These are phyloP conservation scores for Steromphala cineraria DNA, from an alignment of 2,888 invertebrate genomes.

Conservation along the genomic window DNA sequence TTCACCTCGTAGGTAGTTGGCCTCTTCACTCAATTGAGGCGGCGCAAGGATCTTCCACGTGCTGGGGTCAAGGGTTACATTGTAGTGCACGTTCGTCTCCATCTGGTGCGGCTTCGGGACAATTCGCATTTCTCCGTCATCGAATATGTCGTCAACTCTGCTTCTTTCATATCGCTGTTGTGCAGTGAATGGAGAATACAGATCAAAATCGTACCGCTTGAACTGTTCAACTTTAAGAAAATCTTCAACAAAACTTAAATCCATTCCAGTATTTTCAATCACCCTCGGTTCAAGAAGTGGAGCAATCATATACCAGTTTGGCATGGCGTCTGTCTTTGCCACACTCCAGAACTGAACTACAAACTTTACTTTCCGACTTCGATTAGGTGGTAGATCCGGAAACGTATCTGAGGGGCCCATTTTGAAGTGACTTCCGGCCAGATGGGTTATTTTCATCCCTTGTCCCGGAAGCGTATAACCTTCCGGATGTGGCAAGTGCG, in stretches of 20 bases:
- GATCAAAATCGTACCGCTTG: slow-evolving; percentile 49
- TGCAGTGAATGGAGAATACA: slow-evolving; percentile 47
- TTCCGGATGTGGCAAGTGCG: slow-evolving; percentile 39
- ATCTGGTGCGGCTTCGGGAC: slow-evolving; percentile 30
- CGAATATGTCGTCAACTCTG: slow-evolving; percentile 20
- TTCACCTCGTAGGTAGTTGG: slow-evolving; percentile 48
- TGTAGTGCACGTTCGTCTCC: background rate
- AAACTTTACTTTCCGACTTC: slow-evolving; percentile 32
- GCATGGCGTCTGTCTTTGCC: slow-evolving; percentile 54
- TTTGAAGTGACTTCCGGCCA: slow-evolving; percentile 53
- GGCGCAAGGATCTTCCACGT: slow-evolving; percentile 52
- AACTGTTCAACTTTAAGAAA: slow-evolving; percentile 40
- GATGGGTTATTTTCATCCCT: slow-evolving; percentile 46
- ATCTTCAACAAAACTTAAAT: slow-evolving; percentile 39
- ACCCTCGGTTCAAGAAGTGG: slow-evolving; percentile 26
- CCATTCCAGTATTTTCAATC: slow-evolving; percentile 41
- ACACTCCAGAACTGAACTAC: slow-evolving; percentile 48
- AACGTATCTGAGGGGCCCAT: slow-evolving; percentile 44
- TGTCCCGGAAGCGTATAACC: slow-evolving; percentile 36
- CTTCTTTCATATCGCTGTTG: slow-evolving; percentile 46
- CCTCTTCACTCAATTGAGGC: slow-evolving; percentile 37
- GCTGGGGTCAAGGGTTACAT: background rate
- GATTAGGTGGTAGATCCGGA: slow-evolving; percentile 31
- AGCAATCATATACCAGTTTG: slow-evolving; percentile 50
- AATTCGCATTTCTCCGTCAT: slow-evolving; percentile 19